A percentile compares a stretch with the other conserved stretches of the same genome.
These are phyloP conservation scores for Drymodes brunneopygia DNA, from an alignment of 2,113 vertebrate genomes.

Conservation along the genomic window DNA sequence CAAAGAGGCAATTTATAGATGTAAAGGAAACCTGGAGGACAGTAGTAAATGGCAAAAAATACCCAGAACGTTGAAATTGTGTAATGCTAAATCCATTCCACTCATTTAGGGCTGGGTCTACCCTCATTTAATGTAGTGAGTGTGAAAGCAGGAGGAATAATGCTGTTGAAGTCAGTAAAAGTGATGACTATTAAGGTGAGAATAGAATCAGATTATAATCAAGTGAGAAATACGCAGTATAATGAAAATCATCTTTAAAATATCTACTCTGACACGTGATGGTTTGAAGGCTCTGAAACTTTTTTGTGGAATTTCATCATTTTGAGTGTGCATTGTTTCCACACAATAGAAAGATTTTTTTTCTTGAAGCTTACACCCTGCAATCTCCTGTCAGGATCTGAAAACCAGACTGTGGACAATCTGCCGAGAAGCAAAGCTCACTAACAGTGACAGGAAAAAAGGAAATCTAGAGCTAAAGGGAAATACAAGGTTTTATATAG, in stretches of 20 bases:
- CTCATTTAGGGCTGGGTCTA: not conserved
- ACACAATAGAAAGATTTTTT: not conserved
- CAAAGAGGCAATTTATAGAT: not conserved
- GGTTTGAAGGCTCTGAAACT: not conserved
- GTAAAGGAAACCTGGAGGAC: not conserved
- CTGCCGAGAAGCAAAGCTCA: not conserved
- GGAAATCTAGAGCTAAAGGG: not conserved
- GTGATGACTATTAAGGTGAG: not conserved
- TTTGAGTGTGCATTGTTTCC: not conserved
- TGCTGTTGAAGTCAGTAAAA: not conserved
- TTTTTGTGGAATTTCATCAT: not conserved
- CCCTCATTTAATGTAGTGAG: not conserved
- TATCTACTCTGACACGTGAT: not conserved
- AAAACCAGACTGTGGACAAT: not conserved
- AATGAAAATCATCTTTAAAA: not conserved
- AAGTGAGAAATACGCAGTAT: not conserved
- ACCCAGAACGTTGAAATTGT: not conserved
- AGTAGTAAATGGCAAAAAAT: not conserved
- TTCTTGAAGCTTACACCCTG: rapidly evolving
- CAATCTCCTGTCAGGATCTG: not conserved
- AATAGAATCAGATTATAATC: not conserved
- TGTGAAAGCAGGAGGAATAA: not conserved
- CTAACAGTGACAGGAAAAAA: not conserved
- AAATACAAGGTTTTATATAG: not conserved
- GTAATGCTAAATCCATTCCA: not conserved